Conservation (phyloP, 2,888 invertebrate species). For the Sphaerophoria rueppellii region DNA sequence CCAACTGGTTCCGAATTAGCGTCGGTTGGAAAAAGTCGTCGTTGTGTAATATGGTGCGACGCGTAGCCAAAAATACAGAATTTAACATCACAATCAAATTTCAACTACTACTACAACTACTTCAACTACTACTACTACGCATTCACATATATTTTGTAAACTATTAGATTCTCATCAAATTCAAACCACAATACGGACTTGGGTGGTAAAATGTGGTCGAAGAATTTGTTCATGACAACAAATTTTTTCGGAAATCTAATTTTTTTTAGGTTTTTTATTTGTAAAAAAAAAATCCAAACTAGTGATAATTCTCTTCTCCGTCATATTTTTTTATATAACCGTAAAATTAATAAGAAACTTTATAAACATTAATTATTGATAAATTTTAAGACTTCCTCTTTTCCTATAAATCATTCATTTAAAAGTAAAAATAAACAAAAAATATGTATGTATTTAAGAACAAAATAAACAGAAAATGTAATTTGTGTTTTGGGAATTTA, state of each 20-base stretch:
- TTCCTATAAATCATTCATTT: conserved; percentile 34
- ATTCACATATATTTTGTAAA: conserved; percentile 52
- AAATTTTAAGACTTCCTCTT: conserved; percentile 49
- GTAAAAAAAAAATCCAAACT: conserved; percentile 58
- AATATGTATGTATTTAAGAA: conserved; percentile 35
- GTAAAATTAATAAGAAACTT: conserved; percentile 30
- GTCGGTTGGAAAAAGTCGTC: conserved; percentile 92
- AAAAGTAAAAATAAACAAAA: conserved; percentile 13
- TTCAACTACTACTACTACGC: conserved; percentile 54
- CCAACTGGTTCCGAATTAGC: conserved; percentile 91
- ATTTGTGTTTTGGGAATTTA: not conserved
- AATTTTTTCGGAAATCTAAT: not conserved
- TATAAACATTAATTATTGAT: conserved; percentile 48
- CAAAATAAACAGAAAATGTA: conserved; percentile 24
- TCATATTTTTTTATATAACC: conserved; percentile 42
- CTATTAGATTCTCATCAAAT: conserved; percentile 57
- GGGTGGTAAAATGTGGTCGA: conserved; percentile 37
- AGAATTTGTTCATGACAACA: not conserved
- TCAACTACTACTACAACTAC: conserved; percentile 26
- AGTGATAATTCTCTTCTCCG: conserved; percentile 65
- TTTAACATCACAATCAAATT: conserved; percentile 48
- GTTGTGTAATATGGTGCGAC: conserved; percentile 92
- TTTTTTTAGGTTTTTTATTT: conserved; percentile 48
- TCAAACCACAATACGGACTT: conserved; percentile 48
- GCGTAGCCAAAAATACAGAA: conserved; percentile 78